These are phyloP conservation scores for Cinclus cinclus DNA, from an alignment of 2,113 vertebrate genomes.

Conservation along the genomic window DNA sequence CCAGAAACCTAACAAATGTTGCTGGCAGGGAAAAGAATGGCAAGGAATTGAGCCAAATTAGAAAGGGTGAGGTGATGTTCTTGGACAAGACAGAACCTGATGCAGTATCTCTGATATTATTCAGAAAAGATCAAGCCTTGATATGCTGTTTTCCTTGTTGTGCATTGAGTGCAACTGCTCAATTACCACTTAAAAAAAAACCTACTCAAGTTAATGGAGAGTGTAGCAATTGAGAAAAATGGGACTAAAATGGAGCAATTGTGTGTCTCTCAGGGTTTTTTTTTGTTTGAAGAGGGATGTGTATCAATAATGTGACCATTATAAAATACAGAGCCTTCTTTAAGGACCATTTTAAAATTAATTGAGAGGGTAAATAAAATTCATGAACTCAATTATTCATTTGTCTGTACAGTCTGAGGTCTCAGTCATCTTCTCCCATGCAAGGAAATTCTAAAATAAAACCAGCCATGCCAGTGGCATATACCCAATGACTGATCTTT, in stretches of 20 bases:
- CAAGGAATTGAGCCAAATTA: background rate
- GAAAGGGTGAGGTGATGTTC: background rate
- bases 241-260: background rate
- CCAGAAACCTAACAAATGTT: background rate
- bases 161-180: background rate
- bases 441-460: background rate
- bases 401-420: background rate
- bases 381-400: background rate
- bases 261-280: background rate
- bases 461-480: background rate
- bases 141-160: background rate
- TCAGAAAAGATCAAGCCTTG: background rate
- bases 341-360: background rate
- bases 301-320: background rate
- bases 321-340: background rate
- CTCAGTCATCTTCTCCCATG: background rate
- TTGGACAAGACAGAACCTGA: conserved; percentile 33
- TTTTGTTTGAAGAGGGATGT: background rate
- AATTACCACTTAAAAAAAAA: background rate
- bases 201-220: background rate
- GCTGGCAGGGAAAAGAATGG: background rate
- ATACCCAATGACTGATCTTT: background rate
- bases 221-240: background rate
- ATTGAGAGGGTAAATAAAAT: background rate
- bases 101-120: background rate